Conservation (phyloP, 2,888 invertebrate species). For the Temnothorax rugatulus region DNA sequence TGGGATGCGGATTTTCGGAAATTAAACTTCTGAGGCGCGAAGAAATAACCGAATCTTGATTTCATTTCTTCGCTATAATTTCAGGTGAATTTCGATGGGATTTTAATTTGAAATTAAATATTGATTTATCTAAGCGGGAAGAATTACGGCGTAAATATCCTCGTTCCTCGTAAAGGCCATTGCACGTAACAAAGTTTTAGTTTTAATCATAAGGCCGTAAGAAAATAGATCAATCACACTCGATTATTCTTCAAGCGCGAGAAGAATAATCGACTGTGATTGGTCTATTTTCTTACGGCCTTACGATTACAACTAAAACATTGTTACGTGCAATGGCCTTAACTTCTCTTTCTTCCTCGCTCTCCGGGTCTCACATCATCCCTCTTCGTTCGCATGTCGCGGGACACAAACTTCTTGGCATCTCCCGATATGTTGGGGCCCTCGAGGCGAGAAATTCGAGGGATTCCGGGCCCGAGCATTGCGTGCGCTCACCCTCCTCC, state of each 20-base stretch:
- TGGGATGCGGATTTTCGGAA: conserved; percentile 13
- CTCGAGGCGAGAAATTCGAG: conserved; percentile 72
- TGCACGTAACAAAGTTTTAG: too few relatives aligned
- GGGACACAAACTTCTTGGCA: conserved; percentile 62
- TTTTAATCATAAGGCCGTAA: too few relatives aligned
- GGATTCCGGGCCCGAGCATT: conserved; percentile 65
- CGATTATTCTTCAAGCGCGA: too few relatives aligned
- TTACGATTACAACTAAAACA: too few relatives aligned
- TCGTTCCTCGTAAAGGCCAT: background rate
- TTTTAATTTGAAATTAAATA: conserved; percentile 6
- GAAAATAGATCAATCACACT: too few relatives aligned
- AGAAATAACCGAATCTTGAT: background rate
- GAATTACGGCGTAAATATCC: background rate
- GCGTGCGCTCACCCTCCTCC: conserved; percentile 63
- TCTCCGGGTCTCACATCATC: conserved; percentile 5
- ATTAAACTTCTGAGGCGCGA: background rate
- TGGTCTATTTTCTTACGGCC: too few relatives aligned
- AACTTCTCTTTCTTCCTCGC: background rate
- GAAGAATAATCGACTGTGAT: too few relatives aligned
- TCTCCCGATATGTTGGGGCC: conserved; percentile 47
- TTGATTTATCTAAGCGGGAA: background rate
- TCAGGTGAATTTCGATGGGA: background rate
- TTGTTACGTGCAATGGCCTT: too few relatives aligned
- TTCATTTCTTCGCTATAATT: background rate
- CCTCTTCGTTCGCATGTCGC: conserved; percentile 44